Conservation (phyloP, 2,888 invertebrate species). For the Drosophila melanosoma region DNA sequence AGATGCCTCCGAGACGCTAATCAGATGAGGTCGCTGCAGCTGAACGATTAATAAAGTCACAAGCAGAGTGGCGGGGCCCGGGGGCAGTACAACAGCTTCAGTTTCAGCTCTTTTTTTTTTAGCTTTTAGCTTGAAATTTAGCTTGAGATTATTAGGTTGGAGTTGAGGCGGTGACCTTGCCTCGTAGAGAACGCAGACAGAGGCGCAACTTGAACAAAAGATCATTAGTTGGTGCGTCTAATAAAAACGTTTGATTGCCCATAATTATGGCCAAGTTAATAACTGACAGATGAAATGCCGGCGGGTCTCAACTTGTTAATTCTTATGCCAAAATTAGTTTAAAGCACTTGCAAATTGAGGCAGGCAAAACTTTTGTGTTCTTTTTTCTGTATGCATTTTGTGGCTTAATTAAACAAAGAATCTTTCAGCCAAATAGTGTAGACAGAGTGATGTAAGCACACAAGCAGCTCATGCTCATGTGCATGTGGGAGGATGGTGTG, state of each 20-base stretch:
- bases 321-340: slow-evolving; percentile 59
- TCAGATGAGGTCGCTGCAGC: slow-evolving; percentile 34
- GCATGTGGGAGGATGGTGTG: slow-evolving; percentile 1
- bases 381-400: slow-evolving; percentile 50
- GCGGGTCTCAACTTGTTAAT: slow-evolving; percentile 46
- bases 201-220: slow-evolving; percentile 34
- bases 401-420: slow-evolving; percentile 61
- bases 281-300: slow-evolving; percentile 54
- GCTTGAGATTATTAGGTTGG: slow-evolving; percentile 13
- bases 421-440: slow-evolving; percentile 12
- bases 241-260: slow-evolving; percentile 71
- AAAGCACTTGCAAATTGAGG: slow-evolving; percentile 37
- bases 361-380: slow-evolving; percentile 51
- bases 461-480: slow-evolving; percentile 8
- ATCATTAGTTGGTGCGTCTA: slow-evolving; percentile 70
- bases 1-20: slow-evolving; percentile 45
- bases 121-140: not conserved
- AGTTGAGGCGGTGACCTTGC: slow-evolving; percentile 45
- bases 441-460: slow-evolving; percentile 22
- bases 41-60: slow-evolving; percentile 40
- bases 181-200: slow-evolving; percentile 4
- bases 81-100: slow-evolving; percentile 9
- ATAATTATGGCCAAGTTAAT: slow-evolving; percentile 63
- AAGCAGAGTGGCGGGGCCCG: slow-evolving; percentile 20
- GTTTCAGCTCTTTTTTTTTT: not conserved